Base-by-base conservation (phyloP, 1,140 invertebrate genomes). In the Agrilus planipennis region DNA sequence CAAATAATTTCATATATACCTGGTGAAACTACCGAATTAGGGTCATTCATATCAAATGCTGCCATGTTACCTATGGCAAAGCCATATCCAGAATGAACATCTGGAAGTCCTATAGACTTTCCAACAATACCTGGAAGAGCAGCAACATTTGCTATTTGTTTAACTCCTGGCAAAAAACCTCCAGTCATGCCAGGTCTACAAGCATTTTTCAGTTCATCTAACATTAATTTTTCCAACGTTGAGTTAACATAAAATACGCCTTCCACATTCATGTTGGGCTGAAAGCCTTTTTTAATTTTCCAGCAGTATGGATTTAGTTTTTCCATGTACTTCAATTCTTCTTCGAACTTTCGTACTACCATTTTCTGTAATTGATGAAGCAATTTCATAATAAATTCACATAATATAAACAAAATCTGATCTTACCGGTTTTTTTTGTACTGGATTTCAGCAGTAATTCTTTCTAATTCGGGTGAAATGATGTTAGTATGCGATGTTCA, bases 31-130 rank as follows among this genome's bases (percentile, higher is more conserved):
- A 99, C 83, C 17, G 93, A 84, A 48, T 83, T 71, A 9, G 91
- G 90, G 71, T 99, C 77, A 56, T 77, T 71, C 67, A 93, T 84
- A 65, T 99, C 96, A 73, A 99, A 99, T 19, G 96, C 96, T 47
- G 96, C 96, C 87, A 99, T 97, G 64, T 99, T 99, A 46, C 95
- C 90, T 64, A 99, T 99, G 16, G 95, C 95, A 79, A 99, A 99
- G 25, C 95, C 95, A 75, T 99, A 99, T 25, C 95, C 96, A 16
- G 93, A 96, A 70, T 99, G 96, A 23, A 99, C 80, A 75, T 99
- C 96, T 9, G 96, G 96, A 11, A 99, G 67, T 19, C 96, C 96
- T 27, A 89, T 74, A 5, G 84, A 89, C 44, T 59, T 64, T 29
- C 89, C 89, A 34, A 99, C 93, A 52, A 99, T 99, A 2, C 94